A percentile compares a stretch with the other conserved stretches of the same genome.
Evolutionary conservation across 2,797 vertebrate genomes (phyloP).

Genomic region (Tokudaia muenninki): DNA sequence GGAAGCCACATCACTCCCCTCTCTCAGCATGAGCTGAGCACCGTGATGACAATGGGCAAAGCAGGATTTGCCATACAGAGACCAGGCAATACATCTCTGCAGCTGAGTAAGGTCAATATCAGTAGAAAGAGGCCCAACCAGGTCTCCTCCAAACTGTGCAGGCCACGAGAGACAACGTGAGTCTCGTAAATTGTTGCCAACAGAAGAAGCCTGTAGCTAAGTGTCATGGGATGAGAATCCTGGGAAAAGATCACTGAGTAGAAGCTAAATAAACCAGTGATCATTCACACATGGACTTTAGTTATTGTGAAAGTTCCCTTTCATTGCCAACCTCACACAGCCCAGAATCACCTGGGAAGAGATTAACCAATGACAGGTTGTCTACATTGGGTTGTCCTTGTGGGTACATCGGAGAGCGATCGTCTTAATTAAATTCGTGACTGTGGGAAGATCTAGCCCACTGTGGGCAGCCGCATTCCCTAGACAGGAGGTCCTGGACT

Average conservation of each 20-base stretch:
- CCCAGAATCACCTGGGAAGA: background rate
- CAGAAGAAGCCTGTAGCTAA: background rate
- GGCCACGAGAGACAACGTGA: background rate
- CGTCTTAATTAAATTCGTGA: background rate
- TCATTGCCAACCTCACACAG: background rate
- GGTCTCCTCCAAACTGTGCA: background rate
- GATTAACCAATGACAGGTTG: background rate
- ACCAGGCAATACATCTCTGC: background rate
- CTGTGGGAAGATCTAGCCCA: background rate
- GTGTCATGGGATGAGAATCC: background rate
- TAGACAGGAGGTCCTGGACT: background rate
- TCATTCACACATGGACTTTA: background rate
- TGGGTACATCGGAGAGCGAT: background rate
- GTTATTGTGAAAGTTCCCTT: background rate
- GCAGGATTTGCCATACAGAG: no score
- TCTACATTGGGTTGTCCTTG: background rate
- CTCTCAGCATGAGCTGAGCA: no score
- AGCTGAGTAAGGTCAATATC: background rate
- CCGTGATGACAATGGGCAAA: background rate
- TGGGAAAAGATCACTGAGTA: background rate
- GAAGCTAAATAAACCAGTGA: background rate
- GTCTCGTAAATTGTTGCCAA: background rate
- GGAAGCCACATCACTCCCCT: rapidly evolving
- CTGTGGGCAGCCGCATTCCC: background rate
- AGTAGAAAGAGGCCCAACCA: background rate